Base-by-base conservation (phyloP, 2,888 invertebrate species). In the Glaucopsyche alexis region DNA sequence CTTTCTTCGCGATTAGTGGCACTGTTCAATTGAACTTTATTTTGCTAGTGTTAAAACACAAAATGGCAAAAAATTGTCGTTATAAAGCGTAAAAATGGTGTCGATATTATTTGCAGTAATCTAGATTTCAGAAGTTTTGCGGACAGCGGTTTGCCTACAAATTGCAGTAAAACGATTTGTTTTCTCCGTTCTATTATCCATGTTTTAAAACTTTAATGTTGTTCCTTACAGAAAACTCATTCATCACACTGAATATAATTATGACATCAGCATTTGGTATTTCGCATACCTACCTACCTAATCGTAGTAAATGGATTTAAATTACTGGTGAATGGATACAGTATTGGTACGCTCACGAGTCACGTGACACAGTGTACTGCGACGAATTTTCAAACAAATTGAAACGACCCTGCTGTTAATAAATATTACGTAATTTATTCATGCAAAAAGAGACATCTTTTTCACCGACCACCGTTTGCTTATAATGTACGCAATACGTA, bases 11-110 rank as follows among this genome's bases (percentile, higher is more conserved):
- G 2, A 42, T 16, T 47, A 8, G 60, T 13, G 8, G 42, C 38
- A 19, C 45, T 8, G 40, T 55, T 16, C 52, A 40, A 66, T 47
- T 71, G 45, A 69, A 45, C 45, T 50, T 60, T 45, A 45, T 71
- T 55, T 38, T 9, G 11, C 2, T 0, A 60, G 60, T 13, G 38
- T 60, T 60, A 60, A 29, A 60, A 60, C 19, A 13, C 7, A 60
- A 60, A 38, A 14, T 60, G 29, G 29, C 29, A 60, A 60, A 60
- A 5, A 29, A 13, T 6, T 0, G 6, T 11, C 19, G 19, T 19
- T 29, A 60, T 60, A 13, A 29, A 60, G 29, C 60, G 29, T 60
- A 9, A 55, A 55, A 55, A 55, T 4, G 7, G 6, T 29, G 60
- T 60, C 29, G 60, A 29, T 60, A 60, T 60, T 47, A 11, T 11